Evolutionary conservation across 1,140 invertebrate genomes (phyloP).

Genomic region (Lepidurus couesii): DNA sequence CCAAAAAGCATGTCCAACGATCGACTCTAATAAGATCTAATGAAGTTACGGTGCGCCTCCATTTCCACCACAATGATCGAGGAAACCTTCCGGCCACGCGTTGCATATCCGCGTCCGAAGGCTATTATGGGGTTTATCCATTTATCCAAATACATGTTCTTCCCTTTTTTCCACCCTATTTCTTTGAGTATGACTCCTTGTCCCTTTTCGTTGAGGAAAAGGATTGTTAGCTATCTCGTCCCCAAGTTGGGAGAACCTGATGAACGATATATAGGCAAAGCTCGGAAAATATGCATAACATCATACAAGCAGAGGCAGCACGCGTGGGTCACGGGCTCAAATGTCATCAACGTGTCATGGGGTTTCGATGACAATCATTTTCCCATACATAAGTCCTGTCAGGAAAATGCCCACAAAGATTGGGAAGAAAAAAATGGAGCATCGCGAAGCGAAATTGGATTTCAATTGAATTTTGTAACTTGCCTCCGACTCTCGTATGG

Average conservation of each 20-base stretch:
- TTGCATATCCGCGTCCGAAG: no score
- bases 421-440: not conserved
- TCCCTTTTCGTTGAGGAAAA: not conserved
- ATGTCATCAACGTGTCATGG: constrained; percentile 14
- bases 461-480: constrained; percentile 16
- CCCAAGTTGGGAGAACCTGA: not conserved
- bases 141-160: not conserved
- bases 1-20: no score
- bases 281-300: constrained; percentile 8
- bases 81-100: no score
- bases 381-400: not conserved
- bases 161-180: not conserved
- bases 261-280: not conserved
- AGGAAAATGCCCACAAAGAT: not conserved
- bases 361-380: constrained; percentile 19
- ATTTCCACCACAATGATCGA: no score
- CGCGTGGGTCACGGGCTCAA: not conserved
- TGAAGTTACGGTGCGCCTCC: no score
- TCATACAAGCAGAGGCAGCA: not conserved
- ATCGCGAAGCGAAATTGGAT: not conserved
- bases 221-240: not conserved
- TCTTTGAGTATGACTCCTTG: not conserved
- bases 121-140: not conserved
- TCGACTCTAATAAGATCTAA: no score
- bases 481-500: not conserved